These are phyloP conservation scores for Dilophus febrilis DNA, from an alignment of 2,888 invertebrate genomes.

Conservation along the genomic window DNA sequence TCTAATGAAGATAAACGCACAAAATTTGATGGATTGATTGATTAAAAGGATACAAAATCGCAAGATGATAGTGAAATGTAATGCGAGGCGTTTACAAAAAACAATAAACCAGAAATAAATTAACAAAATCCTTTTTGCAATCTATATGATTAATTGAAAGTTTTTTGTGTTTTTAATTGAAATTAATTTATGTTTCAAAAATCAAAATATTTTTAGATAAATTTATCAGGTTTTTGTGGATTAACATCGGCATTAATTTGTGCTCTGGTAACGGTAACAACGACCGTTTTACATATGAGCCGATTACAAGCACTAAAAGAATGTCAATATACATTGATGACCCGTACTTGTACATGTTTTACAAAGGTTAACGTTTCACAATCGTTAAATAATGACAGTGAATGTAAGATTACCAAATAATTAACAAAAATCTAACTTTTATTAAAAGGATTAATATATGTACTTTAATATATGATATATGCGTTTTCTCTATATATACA, in stretches of 20 bases:
- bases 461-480: too few species aligned
- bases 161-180: neutral
- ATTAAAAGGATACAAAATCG: too few species aligned
- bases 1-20: too few species aligned
- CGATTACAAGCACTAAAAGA: slow-evolving; percentile 71
- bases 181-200: neutral
- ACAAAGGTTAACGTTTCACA: slow-evolving; percentile 53
- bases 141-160: neutral
- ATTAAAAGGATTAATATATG: too few species aligned
- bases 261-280: slow-evolving; percentile 51
- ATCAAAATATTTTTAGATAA: slow-evolving; percentile 43
- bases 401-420: slow-evolving; percentile 27
- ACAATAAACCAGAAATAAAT: too few species aligned
- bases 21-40: too few species aligned
- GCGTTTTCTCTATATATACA: too few species aligned
- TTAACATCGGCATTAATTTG: slow-evolving; percentile 74
- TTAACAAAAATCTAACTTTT: too few species aligned
- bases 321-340: slow-evolving; percentile 68
- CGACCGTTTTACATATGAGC: slow-evolving; percentile 82
- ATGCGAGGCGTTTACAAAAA: too few species aligned
- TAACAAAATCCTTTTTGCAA: too few species aligned
- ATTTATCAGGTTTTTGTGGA: slow-evolving; percentile 75
- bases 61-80: too few species aligned
- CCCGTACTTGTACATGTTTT: slow-evolving; percentile 60
- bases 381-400: slow-evolving; percentile 15